Base-by-base conservation (phyloP, 2,888 invertebrate species). In the Drosophila macrospina region DNA sequence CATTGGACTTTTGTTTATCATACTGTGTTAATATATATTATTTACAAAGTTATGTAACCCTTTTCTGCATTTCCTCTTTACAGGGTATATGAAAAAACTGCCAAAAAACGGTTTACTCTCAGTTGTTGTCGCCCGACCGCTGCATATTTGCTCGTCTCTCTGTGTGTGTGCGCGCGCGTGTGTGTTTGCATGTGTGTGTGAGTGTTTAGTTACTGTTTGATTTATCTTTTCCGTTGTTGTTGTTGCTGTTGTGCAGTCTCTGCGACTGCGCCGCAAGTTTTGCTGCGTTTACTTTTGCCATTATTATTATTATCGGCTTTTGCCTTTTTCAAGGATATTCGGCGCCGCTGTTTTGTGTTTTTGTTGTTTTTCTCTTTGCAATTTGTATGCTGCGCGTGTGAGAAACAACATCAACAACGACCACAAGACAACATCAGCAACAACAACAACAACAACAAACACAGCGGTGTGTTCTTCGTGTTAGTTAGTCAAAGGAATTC, bases 401-500 rank as follows among this genome's bases (percentile, higher is more conserved):
- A 80, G 87, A 86, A 86, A 71, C 42, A 63, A 56, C 64, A 39
- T 15, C 65, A 47, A 39, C 47, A 37, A 28, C 47, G 45, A 6
- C 56, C 57, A 36, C n/a, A n/a, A n/a, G n/a, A n/a, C n/a, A n/a
- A n/a, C n/a, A n/a, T n/a, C n/a, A n/a, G n/a, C 50, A 55, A 30
- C 16, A 45, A 15, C 36, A 57, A 61, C 69, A 63, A 61, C 51
- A 80, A 20, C 36, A 64, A 61, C 69, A 63, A 61, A 48, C 77
- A 20, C 52, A 45, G 24, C 36, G 15, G 16, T 5, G 44, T 56
- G 39, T 69, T 66, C 51, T 63, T 80, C 74, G 85, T 75, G 80
- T 83, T 83, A 83, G 87, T 83, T 87, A 83, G 88, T 83, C 86
- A 85, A 87, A 83, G 83, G 88, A 87, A 85, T 83, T 83, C 83